These are phyloP conservation scores for Polydrusus cervinus DNA, from an alignment of 2,888 invertebrate genomes.

Conservation along the genomic window DNA sequence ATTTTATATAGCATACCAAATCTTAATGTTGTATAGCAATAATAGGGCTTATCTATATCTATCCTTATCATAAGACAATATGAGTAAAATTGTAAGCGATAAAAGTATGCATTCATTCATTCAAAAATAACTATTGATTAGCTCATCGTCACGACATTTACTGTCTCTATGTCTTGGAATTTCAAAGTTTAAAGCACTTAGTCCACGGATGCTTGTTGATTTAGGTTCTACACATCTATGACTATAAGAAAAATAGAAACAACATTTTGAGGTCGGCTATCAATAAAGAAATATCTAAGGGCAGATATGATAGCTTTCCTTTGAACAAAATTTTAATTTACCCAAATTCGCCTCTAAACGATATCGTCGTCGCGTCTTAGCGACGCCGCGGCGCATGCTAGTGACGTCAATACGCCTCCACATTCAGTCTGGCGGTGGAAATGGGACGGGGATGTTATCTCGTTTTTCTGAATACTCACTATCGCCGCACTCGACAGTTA, in stretches of 20 bases:
- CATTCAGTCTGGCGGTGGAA: slow-evolving; percentile 67
- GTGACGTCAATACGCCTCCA: slow-evolving; percentile 70
- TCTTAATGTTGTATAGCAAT: no score
- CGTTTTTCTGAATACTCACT: slow-evolving; percentile 30
- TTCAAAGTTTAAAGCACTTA: slow-evolving; percentile 9
- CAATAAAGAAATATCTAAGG: slow-evolving; percentile 1
- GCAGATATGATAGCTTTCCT: slow-evolving; percentile 1
- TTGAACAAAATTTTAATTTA: slow-evolving; percentile 46
- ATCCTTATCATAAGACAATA: not conserved
- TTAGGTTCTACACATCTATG: not conserved
- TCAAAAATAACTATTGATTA: slow-evolving; percentile 7
- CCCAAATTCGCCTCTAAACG: slow-evolving; percentile 43
- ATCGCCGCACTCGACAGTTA: slow-evolving; percentile 40
- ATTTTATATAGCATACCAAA: no score
- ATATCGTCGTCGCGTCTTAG: slow-evolving; percentile 47
- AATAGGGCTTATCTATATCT: no score
- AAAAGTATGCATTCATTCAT: slow-evolving; percentile 10
- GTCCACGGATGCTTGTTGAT: not conserved
- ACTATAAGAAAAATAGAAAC: not conserved
- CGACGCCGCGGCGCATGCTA: slow-evolving; percentile 59
- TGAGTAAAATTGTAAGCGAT: not conserved
- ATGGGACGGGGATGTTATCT: slow-evolving; percentile 63
- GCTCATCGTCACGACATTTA: not conserved
- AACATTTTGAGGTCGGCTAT: not conserved
- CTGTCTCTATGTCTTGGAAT: slow-evolving; percentile 1